Evolutionary conservation across 2,113 vertebrate genomes (phyloP), one percentile per base, ranked within the genome.

Genomic region (Eleginops maclovinus): DNA sequence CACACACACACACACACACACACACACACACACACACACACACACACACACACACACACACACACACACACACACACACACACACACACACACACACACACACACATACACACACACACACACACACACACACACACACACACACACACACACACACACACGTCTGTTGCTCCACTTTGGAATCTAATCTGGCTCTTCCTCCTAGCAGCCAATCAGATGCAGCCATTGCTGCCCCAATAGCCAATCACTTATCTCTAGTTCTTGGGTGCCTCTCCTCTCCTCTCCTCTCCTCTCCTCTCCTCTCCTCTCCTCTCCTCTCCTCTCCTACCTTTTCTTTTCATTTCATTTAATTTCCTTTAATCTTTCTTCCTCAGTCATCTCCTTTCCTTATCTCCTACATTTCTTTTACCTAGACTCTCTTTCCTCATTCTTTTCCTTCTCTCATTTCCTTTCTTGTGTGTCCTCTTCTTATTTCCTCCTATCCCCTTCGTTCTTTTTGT

Each of bases 231-330:
- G 94, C 94, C 95, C 93, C 76, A 95, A 94, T 95, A 95, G 94
- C 96, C 95, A 97, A 97, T 98, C 96, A 97, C 96, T 97, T 97
- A 97, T 94, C 92, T 95, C 93, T 96, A 96, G 97, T 97, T 96
- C 95, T 89, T 92, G 80, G 93, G 91, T 94, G 94, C 95, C 49
- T 94, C 93, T 93, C 93, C 94, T 94, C 40, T 64, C 14, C 43
- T 69, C 31, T 17, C 21, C 64, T 47, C 24, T 40, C 19, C 13
- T 62, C 3, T 22, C 28, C 21, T 77, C 28, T 66, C 28, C 50
- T 55, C 9, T 26, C 17, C 31, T 58, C 36, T 41, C 13, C 43
- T 21, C 9, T 49, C 15, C 4, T 21, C 31, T 75, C 44, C 22
- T 74, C 2, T 22, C 10, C 53, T 19, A 70, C 16, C 49, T 31